Base-by-base conservation (phyloP, 1,140 invertebrate species). In the Pogonomyrmex barbatus region DNA sequence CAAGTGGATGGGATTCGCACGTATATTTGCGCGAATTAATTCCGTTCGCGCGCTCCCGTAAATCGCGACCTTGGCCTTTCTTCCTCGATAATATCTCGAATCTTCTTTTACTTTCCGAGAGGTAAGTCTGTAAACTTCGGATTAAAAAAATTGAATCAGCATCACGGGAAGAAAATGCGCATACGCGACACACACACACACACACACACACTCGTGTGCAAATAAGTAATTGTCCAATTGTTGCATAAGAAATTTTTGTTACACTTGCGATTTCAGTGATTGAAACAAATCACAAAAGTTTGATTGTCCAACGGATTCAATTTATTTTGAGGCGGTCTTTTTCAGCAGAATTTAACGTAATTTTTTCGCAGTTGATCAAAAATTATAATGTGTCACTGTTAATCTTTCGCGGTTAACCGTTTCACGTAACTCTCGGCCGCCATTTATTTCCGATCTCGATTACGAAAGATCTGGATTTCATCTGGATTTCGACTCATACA, bases 401-500 rank as follows among this genome's bases (percentile, higher is more conserved):
- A 8, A 45, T 45, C 42, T 45, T 45, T 6, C 42, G 42, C 42
- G 2, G 8, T 8, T 4, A 45, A 8, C 42, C 42, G 8, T 45
- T 8, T 45, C 42, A 33, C 9, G 36, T 36, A 6, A 42, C 5
- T 14, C 4, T 39, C 33, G 9, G 8, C 8, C 17, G 8, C 1
- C 14, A 0, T 10, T 1, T 75, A 42, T 75, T 75, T 75, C 36
- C n/a, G 36, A 75, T 75, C 36, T 42, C 3, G 36, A 56, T 75
- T 75, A 42, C 17, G 71, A 39, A 75, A 75, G n/a, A 58, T 56
- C n/a, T 58, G 52, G 12, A 75, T 73, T 56, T 56, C 33, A 63
- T 63, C 36, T 17, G 56, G 56, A 24, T 24, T 24, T n/a, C n/a
- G 33, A 36, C 1, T 45, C 2, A 54, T 2, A 54, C 12, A 75